phyloP scores from a whole-genome alignment of 2,888 invertebrate species.

The Julus scanicus region DNA sequence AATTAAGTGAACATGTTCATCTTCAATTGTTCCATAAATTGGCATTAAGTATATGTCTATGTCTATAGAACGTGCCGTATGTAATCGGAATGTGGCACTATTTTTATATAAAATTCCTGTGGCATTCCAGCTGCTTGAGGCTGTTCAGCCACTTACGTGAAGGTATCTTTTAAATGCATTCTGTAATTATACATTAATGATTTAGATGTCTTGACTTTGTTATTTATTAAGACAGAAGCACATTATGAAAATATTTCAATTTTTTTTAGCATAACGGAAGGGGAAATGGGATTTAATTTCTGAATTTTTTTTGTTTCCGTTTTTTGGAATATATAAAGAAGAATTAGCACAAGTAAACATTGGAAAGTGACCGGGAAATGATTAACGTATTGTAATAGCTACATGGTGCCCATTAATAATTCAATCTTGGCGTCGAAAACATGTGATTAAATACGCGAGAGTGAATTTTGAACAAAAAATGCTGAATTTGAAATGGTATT shows the following conservation, averaged over 20 bases:
- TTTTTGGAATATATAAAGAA: not conserved
- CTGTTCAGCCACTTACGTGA: no score
- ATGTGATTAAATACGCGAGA: not conserved
- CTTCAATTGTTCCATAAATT: no score
- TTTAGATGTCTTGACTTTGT: no score
- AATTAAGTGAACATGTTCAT: no score
- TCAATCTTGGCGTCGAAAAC: not conserved
- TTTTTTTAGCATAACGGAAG: not conserved
- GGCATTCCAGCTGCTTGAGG: no score
- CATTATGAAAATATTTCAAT: not conserved
- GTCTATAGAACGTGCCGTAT: no score
- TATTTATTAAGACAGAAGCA: no score
- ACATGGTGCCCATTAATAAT: not conserved
- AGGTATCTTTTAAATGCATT: no score
- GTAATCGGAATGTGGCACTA: no score
- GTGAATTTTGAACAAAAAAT: not conserved
- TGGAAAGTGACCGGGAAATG: slow-evolving; percentile 16
- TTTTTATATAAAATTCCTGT: no score
- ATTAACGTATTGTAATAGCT: not conserved
- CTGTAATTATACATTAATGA: no score
- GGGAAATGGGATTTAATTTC: not conserved
- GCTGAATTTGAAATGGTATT: not conserved
- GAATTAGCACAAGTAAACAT: not conserved
- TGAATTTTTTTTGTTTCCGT: not conserved
- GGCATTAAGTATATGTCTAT: no score